Evolutionary conservation across 2,113 vertebrate species (phyloP).

Genomic region (Anguilla rostrata): DNA sequence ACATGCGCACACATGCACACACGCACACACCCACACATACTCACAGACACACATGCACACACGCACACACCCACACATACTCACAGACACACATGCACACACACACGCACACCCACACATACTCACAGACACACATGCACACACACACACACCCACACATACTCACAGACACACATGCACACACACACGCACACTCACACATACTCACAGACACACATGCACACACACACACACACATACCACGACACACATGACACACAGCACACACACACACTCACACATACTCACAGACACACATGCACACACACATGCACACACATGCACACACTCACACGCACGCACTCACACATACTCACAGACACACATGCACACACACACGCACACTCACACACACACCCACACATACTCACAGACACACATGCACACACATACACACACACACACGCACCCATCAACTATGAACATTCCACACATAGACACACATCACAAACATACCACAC

Average conservation of each 20-base stretch:
- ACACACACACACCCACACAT: not conserved
- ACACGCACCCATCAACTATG: too few relatives aligned
- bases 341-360: not conserved
- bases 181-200: not conserved
- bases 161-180: too few relatives aligned
- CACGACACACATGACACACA: too few relatives aligned
- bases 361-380: not conserved
- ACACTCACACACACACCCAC: not conserved
- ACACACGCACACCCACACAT: not conserved
- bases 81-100: too few relatives aligned
- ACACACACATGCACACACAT: not conserved
- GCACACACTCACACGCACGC: not conserved
- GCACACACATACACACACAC: not conserved
- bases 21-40: not conserved
- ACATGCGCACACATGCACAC: not conserved
- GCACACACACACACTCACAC: too few relatives aligned
- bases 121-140: too few relatives aligned
- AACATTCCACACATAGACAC: too few relatives aligned
- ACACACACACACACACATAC: not conserved
- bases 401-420: not conserved
- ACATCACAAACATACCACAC: not conserved
- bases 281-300: not conserved
- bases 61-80: not conserved
- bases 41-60: not conserved
- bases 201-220: not conserved